Evolutionary conservation across 2,113 vertebrate species (phyloP).

Genomic region (Rhizomys pruinosus): DNA sequence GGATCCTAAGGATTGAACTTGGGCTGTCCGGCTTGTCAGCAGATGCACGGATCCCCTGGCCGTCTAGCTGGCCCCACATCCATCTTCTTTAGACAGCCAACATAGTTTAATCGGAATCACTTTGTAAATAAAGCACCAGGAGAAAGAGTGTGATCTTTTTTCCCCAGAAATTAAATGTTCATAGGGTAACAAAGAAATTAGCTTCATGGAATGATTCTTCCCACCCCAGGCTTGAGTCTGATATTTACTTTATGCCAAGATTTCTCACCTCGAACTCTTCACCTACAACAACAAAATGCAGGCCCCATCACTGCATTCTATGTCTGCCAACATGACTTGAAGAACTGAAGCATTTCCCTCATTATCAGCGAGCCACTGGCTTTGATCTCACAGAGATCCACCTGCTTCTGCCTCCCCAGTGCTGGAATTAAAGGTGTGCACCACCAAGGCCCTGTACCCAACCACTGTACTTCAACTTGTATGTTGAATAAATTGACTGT

Average conservation of each 20-base stretch:
- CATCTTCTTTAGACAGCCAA: neutral
- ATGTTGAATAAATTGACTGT: neutral
- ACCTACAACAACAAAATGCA: neutral
- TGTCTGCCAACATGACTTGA: neutral
- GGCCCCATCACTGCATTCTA: neutral
- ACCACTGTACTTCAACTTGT: neutral
- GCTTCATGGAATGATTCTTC: constrained; percentile 1
- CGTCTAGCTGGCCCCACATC: too few relatives aligned
- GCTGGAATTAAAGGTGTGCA: neutral
- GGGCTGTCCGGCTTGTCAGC: too few relatives aligned
- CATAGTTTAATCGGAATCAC: constrained; percentile 36
- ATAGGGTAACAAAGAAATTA: neutral
- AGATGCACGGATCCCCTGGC: too few relatives aligned
- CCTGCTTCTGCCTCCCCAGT: neutral
- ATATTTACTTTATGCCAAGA: neutral
- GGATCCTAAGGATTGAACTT: too few relatives aligned
- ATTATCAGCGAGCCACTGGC: neutral
- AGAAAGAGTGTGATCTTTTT: neutral
- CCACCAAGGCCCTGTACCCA: too few relatives aligned
- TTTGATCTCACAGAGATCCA: neutral
- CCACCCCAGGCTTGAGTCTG: neutral
- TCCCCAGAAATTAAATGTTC: neutral
- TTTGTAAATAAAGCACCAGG: neutral
- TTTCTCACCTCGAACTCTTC: constrained; percentile 37
- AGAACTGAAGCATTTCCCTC: neutral